Percentiles rank a stretch among this genome's conserved stretches.
phyloP scores from a whole-genome alignment of 2,888 invertebrate species.

The Habroteleia sp. region DNA sequence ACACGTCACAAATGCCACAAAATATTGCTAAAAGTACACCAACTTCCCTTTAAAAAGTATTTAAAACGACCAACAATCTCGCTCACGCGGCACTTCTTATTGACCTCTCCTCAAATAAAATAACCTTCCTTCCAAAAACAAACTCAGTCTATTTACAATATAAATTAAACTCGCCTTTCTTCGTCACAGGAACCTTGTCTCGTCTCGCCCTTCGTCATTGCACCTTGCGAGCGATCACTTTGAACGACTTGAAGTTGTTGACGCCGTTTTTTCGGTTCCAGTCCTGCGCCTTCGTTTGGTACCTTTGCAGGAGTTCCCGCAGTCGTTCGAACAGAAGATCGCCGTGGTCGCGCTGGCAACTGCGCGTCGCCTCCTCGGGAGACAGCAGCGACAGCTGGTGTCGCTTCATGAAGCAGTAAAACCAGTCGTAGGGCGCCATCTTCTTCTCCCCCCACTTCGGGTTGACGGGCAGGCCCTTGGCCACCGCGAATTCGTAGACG shows the following conservation, averaged over 20 bases:
- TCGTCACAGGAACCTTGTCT: slow-evolving; percentile 4
- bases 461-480: slow-evolving; percentile 16
- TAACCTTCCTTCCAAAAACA: too few species aligned
- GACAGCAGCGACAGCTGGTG: slow-evolving; percentile 34
- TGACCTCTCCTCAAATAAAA: too few species aligned
- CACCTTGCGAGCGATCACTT: slow-evolving; percentile 37
- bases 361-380: slow-evolving; percentile 26
- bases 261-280: slow-evolving; percentile 21
- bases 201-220: not conserved
- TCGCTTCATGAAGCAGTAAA: slow-evolving; percentile 52
- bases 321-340: slow-evolving; percentile 38
- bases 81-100: too few species aligned
- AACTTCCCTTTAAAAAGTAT: too few species aligned
- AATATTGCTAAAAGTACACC: too few species aligned
- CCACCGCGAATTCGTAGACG: slow-evolving; percentile 53
- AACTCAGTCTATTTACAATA: too few species aligned
- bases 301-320: slow-evolving; percentile 31
- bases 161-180: too few species aligned
- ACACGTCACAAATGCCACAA: too few species aligned
- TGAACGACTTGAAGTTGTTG: slow-evolving; percentile 20
- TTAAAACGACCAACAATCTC: too few species aligned
- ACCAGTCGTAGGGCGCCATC: slow-evolving; percentile 54
- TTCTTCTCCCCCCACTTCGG: slow-evolving; percentile 39
- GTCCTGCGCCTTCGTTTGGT: slow-evolving; percentile 38
- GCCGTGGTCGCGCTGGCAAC: not conserved